These are phyloP conservation scores for Polydrusus cervinus DNA, from an alignment of 2,888 invertebrate genomes.

Conservation along the genomic window DNA sequence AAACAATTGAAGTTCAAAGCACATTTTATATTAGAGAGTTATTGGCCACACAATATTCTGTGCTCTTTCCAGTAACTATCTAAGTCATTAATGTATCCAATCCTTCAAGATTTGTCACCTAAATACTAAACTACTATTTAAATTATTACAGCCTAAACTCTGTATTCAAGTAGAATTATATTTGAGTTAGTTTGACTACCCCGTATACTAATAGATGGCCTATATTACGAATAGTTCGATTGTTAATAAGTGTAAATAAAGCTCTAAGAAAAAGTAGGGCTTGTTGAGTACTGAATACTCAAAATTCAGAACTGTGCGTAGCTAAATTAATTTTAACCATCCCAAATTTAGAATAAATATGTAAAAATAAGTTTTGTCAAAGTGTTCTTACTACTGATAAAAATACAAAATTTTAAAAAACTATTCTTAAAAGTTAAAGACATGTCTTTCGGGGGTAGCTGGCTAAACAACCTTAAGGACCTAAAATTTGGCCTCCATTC, in stretches of 20 bases:
- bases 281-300: conserved; percentile 41
- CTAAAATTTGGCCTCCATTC: too few species aligned
- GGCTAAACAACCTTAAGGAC: too few species aligned
- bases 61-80: too few species aligned
- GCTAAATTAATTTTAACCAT: conserved; percentile 32
- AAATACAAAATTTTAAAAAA: too few species aligned
- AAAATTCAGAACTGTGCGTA: conserved; percentile 32
- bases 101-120: too few species aligned
- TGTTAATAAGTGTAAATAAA: conserved; percentile 50
- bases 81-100: too few species aligned
- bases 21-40: too few species aligned
- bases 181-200: conserved; percentile 18
- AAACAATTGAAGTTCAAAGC: too few species aligned
- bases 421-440: too few species aligned
- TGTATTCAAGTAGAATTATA: not conserved
- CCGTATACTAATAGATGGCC: conserved; percentile 41
- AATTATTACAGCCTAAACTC: not conserved
- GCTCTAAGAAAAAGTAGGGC: conserved; percentile 27
- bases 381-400: not conserved
- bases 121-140: not conserved
- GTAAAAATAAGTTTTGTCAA: not conserved
- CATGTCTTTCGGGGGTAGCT: too few species aligned
- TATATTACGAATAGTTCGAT: conserved; percentile 42
- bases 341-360: not conserved
- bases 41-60: too few species aligned